Evolutionary conservation across 2,888 invertebrate genomes (phyloP).

Genomic region (Drosophila sordidapex): DNA sequence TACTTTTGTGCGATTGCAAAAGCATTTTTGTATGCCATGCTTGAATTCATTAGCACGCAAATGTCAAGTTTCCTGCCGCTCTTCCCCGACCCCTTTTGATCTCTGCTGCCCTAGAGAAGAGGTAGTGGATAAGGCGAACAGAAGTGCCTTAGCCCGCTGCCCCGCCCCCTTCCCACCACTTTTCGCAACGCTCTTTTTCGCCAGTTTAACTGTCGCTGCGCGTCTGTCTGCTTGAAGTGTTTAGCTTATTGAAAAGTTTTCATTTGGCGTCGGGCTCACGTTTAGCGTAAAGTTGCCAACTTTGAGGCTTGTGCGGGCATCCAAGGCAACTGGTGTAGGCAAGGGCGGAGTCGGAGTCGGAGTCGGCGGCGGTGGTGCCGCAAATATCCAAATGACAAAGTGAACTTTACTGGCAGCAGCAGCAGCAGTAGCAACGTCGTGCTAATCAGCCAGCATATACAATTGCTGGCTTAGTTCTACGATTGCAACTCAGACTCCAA

Average conservation of each 20-base stretch:
- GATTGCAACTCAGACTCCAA: constrained; percentile 19
- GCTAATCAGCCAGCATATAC: constrained; percentile 63
- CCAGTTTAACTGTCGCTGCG: constrained; percentile 47
- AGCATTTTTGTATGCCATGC: constrained; percentile 74
- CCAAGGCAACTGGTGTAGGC: neutral
- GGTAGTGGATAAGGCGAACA: neutral
- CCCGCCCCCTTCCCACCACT: neutral
- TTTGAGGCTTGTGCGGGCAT: constrained; percentile 18
- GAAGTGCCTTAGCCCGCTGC: constrained; percentile 3
- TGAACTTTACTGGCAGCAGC: constrained; percentile 60
- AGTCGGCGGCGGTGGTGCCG: neutral
- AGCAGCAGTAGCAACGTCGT: constrained; percentile 33
- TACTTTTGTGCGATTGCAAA: constrained; percentile 62
- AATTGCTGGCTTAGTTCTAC: constrained; percentile 22
- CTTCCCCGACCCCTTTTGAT: constrained; percentile 1
- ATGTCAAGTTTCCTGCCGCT: constrained; percentile 40
- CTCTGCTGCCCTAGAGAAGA: neutral
- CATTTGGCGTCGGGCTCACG: constrained; percentile 66
- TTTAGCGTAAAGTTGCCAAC: constrained; percentile 64
- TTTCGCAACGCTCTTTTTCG: neutral
- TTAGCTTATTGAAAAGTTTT: constrained; percentile 79
- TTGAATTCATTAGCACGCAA: constrained; percentile 76
- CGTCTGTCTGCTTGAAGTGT: constrained; percentile 66
- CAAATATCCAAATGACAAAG: constrained; percentile 61
- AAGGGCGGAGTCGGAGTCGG: neutral